Conservation (phyloP, 2,797 vertebrate species). For the Falco cherrug region DNA sequence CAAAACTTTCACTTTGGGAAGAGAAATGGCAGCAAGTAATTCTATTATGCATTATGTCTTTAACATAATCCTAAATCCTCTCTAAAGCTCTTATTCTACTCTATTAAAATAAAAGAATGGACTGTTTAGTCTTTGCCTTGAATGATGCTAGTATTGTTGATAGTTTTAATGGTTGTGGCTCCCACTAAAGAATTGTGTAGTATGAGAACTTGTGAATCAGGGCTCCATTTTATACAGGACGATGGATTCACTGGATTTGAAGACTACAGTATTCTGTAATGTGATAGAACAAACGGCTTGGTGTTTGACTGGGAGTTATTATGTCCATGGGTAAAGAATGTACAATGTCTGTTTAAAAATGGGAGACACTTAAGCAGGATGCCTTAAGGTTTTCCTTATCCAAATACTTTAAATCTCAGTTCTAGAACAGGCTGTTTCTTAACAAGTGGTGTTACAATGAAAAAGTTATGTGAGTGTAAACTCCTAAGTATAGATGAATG, state of each 20-base stretch:
- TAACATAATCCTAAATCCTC: conserved; percentile 53
- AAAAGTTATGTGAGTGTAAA: background rate
- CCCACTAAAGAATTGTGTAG: background rate
- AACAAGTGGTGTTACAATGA: background rate
- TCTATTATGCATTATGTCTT: conserved; percentile 26
- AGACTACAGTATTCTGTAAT: background rate
- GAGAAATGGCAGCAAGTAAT: conserved; percentile 37
- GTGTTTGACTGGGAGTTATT: background rate
- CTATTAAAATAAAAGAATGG: conserved; percentile 40
- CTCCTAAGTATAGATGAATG: background rate
- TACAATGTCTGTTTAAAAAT: background rate
- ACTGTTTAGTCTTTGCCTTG: background rate
- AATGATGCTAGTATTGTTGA: background rate
- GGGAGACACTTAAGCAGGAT: background rate
- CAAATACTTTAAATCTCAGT: background rate
- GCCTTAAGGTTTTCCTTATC: background rate
- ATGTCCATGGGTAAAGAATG: background rate
- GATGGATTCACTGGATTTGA: background rate
- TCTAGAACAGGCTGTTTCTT: background rate
- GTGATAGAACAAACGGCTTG: background rate
- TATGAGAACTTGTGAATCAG: background rate
- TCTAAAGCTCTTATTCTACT: conserved; percentile 46
- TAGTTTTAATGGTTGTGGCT: background rate
- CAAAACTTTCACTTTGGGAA: conserved; percentile 56
- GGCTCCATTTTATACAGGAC: background rate